Conservation (phyloP, 2,797 vertebrate genomes). For the Miichthys miiuy region DNA sequence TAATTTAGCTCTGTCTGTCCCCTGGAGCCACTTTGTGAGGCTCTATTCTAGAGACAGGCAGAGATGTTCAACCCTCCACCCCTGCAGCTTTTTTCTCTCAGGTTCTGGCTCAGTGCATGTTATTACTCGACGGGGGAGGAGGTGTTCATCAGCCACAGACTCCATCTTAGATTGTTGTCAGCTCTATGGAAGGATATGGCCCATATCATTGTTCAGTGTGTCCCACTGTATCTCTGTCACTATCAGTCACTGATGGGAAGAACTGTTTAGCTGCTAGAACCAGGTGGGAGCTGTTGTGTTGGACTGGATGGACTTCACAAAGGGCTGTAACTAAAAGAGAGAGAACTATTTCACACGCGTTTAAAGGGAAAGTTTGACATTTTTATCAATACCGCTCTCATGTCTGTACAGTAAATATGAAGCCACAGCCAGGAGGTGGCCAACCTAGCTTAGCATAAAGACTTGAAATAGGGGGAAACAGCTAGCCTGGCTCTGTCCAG, state of each 20-base stretch:
- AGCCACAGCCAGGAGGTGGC: too few relatives aligned
- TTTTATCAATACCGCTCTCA: not conserved
- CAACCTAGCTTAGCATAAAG: not conserved
- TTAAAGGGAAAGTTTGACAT: not conserved
- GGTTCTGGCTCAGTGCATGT: slow-evolving; percentile 71
- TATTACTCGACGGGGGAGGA: slow-evolving; percentile 69
- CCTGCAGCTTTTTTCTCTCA: slow-evolving; percentile 34
- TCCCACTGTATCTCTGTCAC: slow-evolving; percentile 60
- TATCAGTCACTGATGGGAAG: slow-evolving; percentile 54
- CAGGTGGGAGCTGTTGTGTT: slow-evolving; percentile 17
- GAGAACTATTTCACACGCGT: not conserved
- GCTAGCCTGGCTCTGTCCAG: not conserved
- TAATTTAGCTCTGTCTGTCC: slow-evolving; percentile 56
- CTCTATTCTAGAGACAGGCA: slow-evolving; percentile 43
- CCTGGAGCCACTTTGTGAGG: slow-evolving; percentile 38
- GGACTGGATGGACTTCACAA: not conserved
- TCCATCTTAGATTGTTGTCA: slow-evolving; percentile 69
- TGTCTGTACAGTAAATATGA: not conserved
- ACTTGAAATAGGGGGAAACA: not conserved
- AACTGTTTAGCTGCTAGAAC: slow-evolving; percentile 46
- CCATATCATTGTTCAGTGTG: slow-evolving; percentile 61
- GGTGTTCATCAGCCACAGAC: slow-evolving; percentile 69
- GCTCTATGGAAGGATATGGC: slow-evolving; percentile 52
- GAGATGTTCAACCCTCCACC: slow-evolving; percentile 46
- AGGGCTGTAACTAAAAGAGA: not conserved